Base-by-base conservation (phyloP, 2,888 invertebrate species). In the Rhopalosiphum nymphaeae region DNA sequence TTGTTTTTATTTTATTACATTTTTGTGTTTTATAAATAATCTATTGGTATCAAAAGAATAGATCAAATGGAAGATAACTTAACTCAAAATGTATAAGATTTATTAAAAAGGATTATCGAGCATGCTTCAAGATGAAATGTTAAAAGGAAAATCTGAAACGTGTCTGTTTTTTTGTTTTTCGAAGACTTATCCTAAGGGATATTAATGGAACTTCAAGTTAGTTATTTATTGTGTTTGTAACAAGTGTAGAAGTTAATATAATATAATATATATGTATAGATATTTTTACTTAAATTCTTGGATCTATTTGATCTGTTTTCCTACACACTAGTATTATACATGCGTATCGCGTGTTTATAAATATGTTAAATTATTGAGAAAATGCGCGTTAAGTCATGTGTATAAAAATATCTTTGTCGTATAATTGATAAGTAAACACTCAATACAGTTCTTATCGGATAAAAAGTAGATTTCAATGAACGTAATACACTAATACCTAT, bases 141-240 rank as follows among this genome's bases (percentile, higher is more conserved):
- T 67, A 67, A n/a, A 67, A n/a, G 67, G n/a, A 67, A 67, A n/a
- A 67, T 67, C 67, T 67, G n/a, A n/a, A 67, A 67, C n/a, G n/a
- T 67, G 67, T 67, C n/a, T 67, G 67, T 67, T n/a, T 61, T 67
- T 67, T 13, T n/a, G 67, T n/a, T 67, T 67, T n/a, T 67, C 67
- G 67, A 67, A 67, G n/a, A 67, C 67, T 10, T 67, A n/a, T 67
- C 13, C 13, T 67, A 67, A 67, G 13, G n/a, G n/a, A 67, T 61
- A 67, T 67, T 67, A n/a, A 67, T 67, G n/a, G 26, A 67, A 67
- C n/a, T 67, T 67, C n/a, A 67, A 67, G 67, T 67, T 67, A 67
- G 67, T 67, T 67, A 67, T 67, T 67, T 67, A 67, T n/a, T 67
- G n/a, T n/a, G n/a, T 67, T 67, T 13, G 61, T 67, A 67, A 67